phyloP scores from a whole-genome alignment of 2,797 vertebrate genomes.

The Toxotes lorentzi region DNA sequence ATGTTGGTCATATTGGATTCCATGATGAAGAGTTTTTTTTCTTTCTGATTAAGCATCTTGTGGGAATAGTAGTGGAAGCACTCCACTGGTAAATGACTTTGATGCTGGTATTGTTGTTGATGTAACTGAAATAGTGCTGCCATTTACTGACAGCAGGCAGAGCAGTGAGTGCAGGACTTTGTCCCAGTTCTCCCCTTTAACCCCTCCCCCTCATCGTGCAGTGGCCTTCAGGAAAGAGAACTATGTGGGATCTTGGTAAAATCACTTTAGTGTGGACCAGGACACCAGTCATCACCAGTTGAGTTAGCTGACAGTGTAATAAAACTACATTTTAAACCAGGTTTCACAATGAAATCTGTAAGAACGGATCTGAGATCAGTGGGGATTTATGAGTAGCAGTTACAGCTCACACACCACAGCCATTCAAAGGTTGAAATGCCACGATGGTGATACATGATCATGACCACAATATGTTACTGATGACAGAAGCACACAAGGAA shows the following conservation, averaged over 20 bases:
- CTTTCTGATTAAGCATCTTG: conserved; percentile 35
- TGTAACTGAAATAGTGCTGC: conserved; percentile 5
- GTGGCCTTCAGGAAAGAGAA: neutral
- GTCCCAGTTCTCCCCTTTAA: neutral
- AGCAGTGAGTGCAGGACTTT: neutral
- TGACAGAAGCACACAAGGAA: neutral
- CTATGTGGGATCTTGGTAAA: neutral
- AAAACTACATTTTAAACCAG: neutral
- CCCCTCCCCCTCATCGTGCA: neutral
- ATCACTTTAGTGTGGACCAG: neutral
- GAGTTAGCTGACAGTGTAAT: neutral
- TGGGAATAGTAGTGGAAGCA: conserved; percentile 38
- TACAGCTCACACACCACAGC: neutral
- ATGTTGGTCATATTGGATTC: conserved; percentile 57
- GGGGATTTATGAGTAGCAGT: neutral
- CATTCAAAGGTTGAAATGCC: neutral
- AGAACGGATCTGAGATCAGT: neutral
- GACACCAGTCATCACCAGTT: neutral
- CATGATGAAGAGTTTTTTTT: conserved; percentile 23
- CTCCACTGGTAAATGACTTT: conserved; percentile 20
- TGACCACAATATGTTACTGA: neutral
- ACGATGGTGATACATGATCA: neutral
- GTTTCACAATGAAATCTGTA: neutral
- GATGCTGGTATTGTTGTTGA: neutral
- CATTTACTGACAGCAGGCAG: conserved; percentile 3